These are phyloP conservation scores for Drosophila asahinai DNA, from an alignment of 1,140 invertebrate species.

Conservation along the genomic window DNA sequence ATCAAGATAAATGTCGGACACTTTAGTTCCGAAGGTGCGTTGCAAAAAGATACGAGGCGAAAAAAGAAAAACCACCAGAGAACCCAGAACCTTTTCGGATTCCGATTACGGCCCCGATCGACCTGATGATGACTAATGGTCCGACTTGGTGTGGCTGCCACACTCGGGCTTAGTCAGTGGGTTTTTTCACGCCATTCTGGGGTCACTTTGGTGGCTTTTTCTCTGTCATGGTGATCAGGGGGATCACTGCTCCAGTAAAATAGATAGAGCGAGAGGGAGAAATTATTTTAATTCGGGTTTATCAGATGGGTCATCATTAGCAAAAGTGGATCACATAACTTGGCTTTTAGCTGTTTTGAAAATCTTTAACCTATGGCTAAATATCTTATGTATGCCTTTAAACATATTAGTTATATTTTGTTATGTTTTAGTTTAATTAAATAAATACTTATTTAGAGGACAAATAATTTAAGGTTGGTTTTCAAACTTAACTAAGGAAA, in stretches of 20 bases:
- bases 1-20: slow-evolving; percentile 82
- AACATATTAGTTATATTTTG: too few relatives aligned
- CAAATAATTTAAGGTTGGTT: too few relatives aligned
- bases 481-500: too few relatives aligned
- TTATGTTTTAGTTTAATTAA: too few relatives aligned
- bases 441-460: too few relatives aligned
- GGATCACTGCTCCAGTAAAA: slow-evolving; percentile 24
- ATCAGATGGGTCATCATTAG: slow-evolving; percentile 22
- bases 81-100: slow-evolving; percentile 43
- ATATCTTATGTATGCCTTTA: too few relatives aligned
- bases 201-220: slow-evolving; percentile 36
- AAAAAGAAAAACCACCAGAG: slow-evolving; percentile 9
- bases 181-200: slow-evolving; percentile 55
- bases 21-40: slow-evolving; percentile 58
- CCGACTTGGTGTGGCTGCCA: slow-evolving; percentile 28
- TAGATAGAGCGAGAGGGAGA: neutral
- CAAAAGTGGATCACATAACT: neutral
- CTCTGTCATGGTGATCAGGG: slow-evolving; percentile 48
- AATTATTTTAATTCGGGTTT: slow-evolving; percentile 24
- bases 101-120: slow-evolving; percentile 49
- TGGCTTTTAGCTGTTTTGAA: neutral
- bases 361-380: too few relatives aligned
- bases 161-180: slow-evolving; percentile 64
- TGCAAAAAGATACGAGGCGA: slow-evolving; percentile 51
- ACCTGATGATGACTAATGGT: slow-evolving; percentile 79